Evolutionary conservation across 1,140 invertebrate genomes (phyloP).

Genomic region (Brachionus rotundiformis): DNA sequence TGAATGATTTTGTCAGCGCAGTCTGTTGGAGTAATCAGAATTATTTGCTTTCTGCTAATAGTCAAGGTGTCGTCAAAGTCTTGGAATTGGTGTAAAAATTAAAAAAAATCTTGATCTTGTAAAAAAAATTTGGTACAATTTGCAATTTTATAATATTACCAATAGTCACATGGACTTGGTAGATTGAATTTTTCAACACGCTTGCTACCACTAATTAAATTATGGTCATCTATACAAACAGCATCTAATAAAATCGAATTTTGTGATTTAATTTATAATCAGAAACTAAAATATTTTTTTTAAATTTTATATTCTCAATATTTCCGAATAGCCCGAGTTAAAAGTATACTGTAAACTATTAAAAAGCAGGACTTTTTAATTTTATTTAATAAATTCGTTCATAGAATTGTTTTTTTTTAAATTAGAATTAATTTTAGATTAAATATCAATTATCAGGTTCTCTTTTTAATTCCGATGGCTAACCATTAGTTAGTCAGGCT

Average conservation of each 20-base stretch:
- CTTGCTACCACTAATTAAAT: neutral
- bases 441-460: too few species aligned
- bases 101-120: neutral
- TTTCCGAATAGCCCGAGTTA: neutral
- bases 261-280: neutral
- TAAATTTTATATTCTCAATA: neutral
- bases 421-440: too few species aligned
- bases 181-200: neutral
- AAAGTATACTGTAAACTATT: neutral
- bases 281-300: neutral
- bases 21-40: constrained; percentile 85
- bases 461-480: too few species aligned
- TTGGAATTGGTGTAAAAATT: constrained; percentile 54
- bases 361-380: constrained; percentile 3
- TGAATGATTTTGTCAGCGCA: constrained; percentile 88
- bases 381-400: constrained; percentile 21
- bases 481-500: too few species aligned
- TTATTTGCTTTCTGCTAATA: constrained; percentile 89
- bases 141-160: neutral
- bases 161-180: neutral
- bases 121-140: neutral
- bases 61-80: constrained; percentile 78
- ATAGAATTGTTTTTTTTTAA: neutral
- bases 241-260: neutral
- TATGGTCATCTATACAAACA: neutral